Evolutionary conservation across 2,797 vertebrate species (phyloP).

Genomic region (Phalanger gymnotis): DNA sequence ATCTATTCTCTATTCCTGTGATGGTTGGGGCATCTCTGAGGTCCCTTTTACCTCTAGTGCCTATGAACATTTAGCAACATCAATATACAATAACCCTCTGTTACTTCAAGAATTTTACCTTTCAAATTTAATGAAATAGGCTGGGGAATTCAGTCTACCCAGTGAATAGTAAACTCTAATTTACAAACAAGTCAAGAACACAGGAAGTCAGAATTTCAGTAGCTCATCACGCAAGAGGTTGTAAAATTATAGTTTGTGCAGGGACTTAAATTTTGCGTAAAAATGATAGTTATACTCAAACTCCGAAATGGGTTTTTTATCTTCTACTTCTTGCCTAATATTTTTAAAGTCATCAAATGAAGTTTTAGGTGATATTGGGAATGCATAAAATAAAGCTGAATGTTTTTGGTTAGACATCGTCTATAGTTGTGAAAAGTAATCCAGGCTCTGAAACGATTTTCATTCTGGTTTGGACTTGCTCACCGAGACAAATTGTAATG

Average conservation of each 20-base stretch:
- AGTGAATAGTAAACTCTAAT: constrained; percentile 15
- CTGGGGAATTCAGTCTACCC: background rate
- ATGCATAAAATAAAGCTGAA: constrained; percentile 38
- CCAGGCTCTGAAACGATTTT: constrained; percentile 44
- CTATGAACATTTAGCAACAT: constrained; percentile 12
- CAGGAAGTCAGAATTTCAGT: background rate
- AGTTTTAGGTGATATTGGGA: constrained; percentile 10
- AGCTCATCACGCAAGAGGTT: background rate
- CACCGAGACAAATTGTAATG: constrained; percentile 42
- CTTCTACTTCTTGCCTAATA: background rate
- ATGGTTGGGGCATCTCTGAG: background rate
- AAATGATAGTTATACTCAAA: background rate
- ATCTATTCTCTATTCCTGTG: constrained; percentile 6
- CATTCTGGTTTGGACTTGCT: constrained; percentile 18
- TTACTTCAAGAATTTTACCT: constrained; percentile 28
- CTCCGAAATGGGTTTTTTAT: constrained; percentile 24
- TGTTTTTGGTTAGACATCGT: constrained; percentile 31
- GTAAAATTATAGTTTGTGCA: constrained; percentile 13
- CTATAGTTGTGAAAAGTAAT: constrained; percentile 36
- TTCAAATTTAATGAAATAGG: constrained; percentile 8
- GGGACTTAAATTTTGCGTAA: constrained; percentile 16
- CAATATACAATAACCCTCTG: background rate
- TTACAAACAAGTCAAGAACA: constrained; percentile 28
- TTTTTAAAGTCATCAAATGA: constrained; percentile 34
- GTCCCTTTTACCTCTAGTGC: background rate